Evolutionary conservation across 35 echinoderm and acorn worm species (phyloP), one percentile per base, ranked within the genome.

Genomic region (Eucidaris tribuloides): DNA sequence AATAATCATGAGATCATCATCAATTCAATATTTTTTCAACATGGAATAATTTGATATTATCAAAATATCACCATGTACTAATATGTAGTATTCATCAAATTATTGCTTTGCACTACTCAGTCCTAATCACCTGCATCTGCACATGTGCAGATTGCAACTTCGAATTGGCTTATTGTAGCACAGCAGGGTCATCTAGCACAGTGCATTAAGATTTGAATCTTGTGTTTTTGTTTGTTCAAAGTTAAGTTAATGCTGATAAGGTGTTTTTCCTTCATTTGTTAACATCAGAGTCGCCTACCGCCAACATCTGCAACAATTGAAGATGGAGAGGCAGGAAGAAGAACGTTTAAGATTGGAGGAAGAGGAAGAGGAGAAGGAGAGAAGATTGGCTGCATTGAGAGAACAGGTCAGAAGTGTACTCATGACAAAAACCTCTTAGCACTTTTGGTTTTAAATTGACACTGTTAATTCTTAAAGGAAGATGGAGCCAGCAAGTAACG

Each of bases 351-450:
- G 58, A 42, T n/a, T 87, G 80, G 36, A 48, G 6, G 84, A 91
- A 61, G 89, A 91, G 33, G 94, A 97, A 61, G 17, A 83, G 17
- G 89, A 97, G 45, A 77, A 62, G 62, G 94, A 97, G 62, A 79
- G 77, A 44, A 79, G 94, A 82, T 45, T 97, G 45, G 83, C 91
- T 41, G 94, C 94, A 36, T 29, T 97, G 4, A 79, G 94, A 46
- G 78, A 97, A 63, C 64, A 83, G 94, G 94, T 97, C 50, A 55
- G 13, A 55, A 14, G 50, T 55, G 22, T 22, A 14, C 13, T 13
- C 22, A 13, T 14, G 22, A 22, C 22, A 13, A 14, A 22, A 22
- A 55, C 13, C 22, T 55, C 13, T 55, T 55, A 14, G 50, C 13
- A 14, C 13, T 14, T 55, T 14, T 14, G 22, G 50, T 55, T 14